phyloP scores from a whole-genome alignment of 2,797 vertebrate genomes.

The Gallinago nigripennis region DNA sequence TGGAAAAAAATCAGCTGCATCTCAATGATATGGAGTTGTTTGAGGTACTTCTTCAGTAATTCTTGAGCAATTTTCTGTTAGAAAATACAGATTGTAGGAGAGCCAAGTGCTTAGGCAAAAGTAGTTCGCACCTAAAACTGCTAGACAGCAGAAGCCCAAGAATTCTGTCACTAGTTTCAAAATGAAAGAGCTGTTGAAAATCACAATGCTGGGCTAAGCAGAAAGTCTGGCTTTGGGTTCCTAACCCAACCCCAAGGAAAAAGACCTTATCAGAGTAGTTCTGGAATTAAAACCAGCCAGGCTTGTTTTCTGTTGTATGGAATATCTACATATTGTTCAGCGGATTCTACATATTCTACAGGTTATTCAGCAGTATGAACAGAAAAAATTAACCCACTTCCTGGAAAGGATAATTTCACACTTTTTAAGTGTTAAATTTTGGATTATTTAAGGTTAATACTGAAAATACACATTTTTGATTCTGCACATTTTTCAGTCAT shows the following conservation, averaged over 20 bases:
- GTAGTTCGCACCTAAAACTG: neutral
- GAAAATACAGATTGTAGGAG: neutral
- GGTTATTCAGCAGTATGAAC: neutral
- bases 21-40: neutral
- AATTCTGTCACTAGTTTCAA: neutral
- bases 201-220: neutral
- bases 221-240: neutral
- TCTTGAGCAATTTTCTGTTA: neutral
- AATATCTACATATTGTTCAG: neutral
- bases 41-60: neutral
- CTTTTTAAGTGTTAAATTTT: neutral
- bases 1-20: neutral
- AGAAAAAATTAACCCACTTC: neutral
- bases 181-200: neutral
- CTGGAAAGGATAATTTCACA: neutral
- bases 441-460: neutral
- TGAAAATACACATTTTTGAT: neutral
- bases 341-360: neutral
- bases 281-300: neutral
- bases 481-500: neutral
- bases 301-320: neutral
- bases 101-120: neutral
- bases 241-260: neutral
- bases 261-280: neutral
- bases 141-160: neutral